Evolutionary conservation across 2,797 vertebrate species (phyloP).

Genomic region (Lycodopsis pacificus): DNA sequence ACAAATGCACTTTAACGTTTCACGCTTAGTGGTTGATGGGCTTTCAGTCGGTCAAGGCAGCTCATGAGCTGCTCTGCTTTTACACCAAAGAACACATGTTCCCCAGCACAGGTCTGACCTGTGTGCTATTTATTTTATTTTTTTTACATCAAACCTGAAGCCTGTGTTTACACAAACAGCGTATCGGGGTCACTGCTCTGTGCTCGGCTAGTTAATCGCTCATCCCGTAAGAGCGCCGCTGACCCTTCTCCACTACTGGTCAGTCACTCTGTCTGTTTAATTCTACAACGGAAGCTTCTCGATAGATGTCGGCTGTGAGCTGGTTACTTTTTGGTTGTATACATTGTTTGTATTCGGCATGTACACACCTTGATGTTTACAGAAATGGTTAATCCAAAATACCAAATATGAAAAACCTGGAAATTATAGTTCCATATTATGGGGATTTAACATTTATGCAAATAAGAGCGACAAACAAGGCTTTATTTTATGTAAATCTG

Average conservation of each 20-base stretch:
- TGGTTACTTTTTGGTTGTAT: not conserved
- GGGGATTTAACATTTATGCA: not conserved
- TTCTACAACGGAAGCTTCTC: not conserved
- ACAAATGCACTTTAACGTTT: not conserved
- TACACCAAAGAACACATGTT: not conserved
- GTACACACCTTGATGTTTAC: not conserved
- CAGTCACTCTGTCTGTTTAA: not conserved
- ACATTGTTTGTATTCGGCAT: conserved; percentile 5
- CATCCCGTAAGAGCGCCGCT: not conserved
- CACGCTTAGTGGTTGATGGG: not conserved
- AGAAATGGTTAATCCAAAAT: not conserved
- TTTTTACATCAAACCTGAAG: not conserved
- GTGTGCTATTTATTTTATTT: not conserved
- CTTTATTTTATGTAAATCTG: conserved; percentile 5
- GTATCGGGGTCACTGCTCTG: not conserved
- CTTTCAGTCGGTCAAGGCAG: not conserved
- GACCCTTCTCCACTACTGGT: not conserved
- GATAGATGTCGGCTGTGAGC: not conserved
- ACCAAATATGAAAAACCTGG: not conserved
- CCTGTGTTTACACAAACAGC: not conserved
- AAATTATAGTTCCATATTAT: not conserved
- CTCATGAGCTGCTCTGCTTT: not conserved
- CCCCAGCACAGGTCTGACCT: not conserved
- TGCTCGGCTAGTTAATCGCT: not conserved
- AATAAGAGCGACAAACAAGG: not conserved